phyloP scores from a whole-genome alignment of 2,888 invertebrate genomes.

The Acanthopleura granulata region DNA sequence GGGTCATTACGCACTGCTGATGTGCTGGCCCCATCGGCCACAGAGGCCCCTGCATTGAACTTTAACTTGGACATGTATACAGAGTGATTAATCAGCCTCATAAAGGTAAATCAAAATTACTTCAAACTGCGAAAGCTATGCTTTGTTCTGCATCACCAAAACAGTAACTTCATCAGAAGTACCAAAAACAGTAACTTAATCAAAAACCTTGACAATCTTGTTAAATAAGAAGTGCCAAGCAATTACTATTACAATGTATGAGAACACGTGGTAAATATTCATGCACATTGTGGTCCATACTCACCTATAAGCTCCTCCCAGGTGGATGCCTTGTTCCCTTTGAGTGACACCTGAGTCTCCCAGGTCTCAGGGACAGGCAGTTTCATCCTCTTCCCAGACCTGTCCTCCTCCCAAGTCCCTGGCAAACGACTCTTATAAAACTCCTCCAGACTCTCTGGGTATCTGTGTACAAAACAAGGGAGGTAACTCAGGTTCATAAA shows the following conservation, averaged over 20 bases:
- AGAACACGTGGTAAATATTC: neutral
- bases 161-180: too few relatives aligned
- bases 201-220: neutral
- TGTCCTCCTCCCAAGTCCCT: constrained; percentile 67
- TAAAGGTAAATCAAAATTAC: too few relatives aligned
- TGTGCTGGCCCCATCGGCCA: too few relatives aligned
- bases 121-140: too few relatives aligned
- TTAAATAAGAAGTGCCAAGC: neutral
- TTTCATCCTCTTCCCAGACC: constrained; percentile 71
- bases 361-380: constrained; percentile 71
- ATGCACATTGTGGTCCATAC: neutral
- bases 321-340: constrained; percentile 70
- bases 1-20: too few relatives aligned
- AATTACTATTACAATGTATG: neutral
- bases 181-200: too few relatives aligned
- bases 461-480: constrained; percentile 53
- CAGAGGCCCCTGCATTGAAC: too few relatives aligned
- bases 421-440: constrained; percentile 67
- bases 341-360: constrained; percentile 71
- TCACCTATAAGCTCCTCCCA: constrained; percentile 71
- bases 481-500: neutral
- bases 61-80: too few relatives aligned
- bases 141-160: too few relatives aligned
- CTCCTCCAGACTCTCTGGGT: constrained; percentile 66
- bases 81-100: too few relatives aligned